Conservation (phyloP, 2,113 vertebrate species). For the Dasypus novemcinctus region DNA sequence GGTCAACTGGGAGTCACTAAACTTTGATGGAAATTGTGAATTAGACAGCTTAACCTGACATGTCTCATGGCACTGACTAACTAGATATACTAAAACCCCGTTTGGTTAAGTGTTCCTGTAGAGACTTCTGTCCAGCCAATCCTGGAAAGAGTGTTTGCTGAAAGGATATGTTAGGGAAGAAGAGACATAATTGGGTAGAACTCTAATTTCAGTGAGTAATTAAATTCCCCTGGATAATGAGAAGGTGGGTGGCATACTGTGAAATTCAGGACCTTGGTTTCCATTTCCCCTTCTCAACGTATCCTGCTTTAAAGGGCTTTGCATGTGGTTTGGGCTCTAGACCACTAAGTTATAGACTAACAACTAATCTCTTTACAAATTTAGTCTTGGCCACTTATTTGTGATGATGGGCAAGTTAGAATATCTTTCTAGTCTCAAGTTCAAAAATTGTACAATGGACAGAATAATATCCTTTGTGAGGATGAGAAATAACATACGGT, state of each 20-base stretch:
- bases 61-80: not conserved
- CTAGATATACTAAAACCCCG: not conserved
- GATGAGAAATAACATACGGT: not conserved
- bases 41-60: conserved; percentile 1
- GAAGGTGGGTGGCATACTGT: not conserved
- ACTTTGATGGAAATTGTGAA: conserved; percentile 21
- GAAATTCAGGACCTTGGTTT: not conserved
- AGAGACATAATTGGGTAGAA: not conserved
- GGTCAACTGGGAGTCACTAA: not conserved
- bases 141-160: not conserved
- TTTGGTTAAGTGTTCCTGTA: not conserved
- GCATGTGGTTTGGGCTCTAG: not conserved
- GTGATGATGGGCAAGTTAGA: not conserved
- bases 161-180: not conserved
- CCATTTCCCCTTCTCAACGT: not conserved
- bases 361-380: not conserved
- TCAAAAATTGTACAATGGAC: not conserved
- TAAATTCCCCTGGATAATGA: not conserved
- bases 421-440: not conserved
- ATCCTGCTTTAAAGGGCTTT: not conserved
- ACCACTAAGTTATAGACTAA: not conserved
- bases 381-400: not conserved
- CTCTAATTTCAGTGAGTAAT: not conserved
- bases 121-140: not conserved
- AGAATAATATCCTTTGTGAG: not conserved